Base-by-base conservation (phyloP, 2,888 invertebrate genomes). In the Coelopa pilipes region DNA sequence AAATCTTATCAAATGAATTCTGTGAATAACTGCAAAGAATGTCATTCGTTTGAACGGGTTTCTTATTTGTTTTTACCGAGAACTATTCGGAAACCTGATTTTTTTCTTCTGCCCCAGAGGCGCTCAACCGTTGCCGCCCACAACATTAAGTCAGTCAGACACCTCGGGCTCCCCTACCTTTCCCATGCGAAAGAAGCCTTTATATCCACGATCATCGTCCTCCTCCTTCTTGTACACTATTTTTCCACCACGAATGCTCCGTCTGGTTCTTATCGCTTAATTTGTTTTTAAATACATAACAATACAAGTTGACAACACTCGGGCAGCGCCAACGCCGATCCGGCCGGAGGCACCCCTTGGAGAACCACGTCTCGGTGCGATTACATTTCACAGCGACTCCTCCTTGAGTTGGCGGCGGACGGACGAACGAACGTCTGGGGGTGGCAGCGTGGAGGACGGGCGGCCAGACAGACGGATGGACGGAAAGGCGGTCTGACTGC, bases 321-420 rank as follows among this genome's bases (percentile, higher is more conserved):
- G 55, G 24, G 17, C 47, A 17, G 12, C 55, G 50, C 34, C 15
- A 34, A 11, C 55, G 24, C n/a, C 19, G 3, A 55, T 47, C 34
- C 34, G 21, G 10, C 34, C 24, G 7, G 24, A 21, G 24, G 17
- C 15, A 17, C 49, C 12, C 66, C 17, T 34, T 34, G 34, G 34
- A 4, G 34, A 34, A 34, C 34, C 4, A 34, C 34, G 34, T 34
- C 59, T 59, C 19, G 34, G 24, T 77, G 77, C 74, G 77, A 79
- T 79, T 77, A 76, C 74, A 75, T 79, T 79, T 79, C 79, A 77
- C 78, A 77, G 77, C 78, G 34, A 34, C 34, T 34, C 34, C 75
- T 79, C 76, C 34, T 34, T 34, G 34, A 34, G 34, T 34, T n/a
- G n/a, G n/a, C n/a, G n/a, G n/a, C 34, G 34, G 4, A 34, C 34